Conservation (phyloP, 2,113 vertebrate genomes). For the Rana temporaria region DNA sequence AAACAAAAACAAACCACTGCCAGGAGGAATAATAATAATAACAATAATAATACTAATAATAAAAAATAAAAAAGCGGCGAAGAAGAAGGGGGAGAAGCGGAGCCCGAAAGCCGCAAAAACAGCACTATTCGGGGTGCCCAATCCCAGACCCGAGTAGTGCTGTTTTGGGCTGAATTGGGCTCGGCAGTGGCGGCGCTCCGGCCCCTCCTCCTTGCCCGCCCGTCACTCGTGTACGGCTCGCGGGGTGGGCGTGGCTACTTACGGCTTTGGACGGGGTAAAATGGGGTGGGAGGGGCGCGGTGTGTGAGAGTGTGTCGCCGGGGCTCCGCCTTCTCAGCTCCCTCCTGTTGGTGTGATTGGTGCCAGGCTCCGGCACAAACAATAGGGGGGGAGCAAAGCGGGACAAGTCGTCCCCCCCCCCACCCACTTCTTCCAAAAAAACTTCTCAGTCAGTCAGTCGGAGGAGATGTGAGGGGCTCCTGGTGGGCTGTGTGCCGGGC, state of each 20-base stretch:
- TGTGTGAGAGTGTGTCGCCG: neutral
- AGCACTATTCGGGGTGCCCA: conserved; percentile 54
- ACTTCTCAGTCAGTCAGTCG: conserved; percentile 19
- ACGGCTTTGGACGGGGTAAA: conserved; percentile 28
- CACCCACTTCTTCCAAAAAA: conserved; percentile 20
- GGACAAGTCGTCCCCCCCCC: conserved; percentile 8
- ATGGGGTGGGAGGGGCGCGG: too few species aligned
- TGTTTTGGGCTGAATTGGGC: conserved; percentile 46
- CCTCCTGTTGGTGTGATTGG: conserved; percentile 43
- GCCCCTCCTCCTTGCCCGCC: conserved; percentile 32
- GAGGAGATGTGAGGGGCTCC: conserved; percentile 11
- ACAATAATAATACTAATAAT: too few species aligned
- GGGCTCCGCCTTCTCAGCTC: conserved; percentile 23
- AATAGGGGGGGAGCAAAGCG: conserved; percentile 45
- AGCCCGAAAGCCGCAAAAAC: conserved; percentile 25
- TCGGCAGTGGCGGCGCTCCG: conserved; percentile 21
- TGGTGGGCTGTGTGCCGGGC: neutral
- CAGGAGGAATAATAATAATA: neutral
- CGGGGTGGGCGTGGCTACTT: conserved; percentile 51
- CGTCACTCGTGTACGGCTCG: conserved; percentile 21
- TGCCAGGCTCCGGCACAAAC: conserved; percentile 40
- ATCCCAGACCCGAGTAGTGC: conserved; percentile 49
- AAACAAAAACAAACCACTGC: neutral
- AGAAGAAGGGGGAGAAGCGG: neutral
- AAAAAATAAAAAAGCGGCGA: neutral